Evolutionary conservation across 2,888 invertebrate species (phyloP).

Genomic region (Ferrisia virgata): DNA sequence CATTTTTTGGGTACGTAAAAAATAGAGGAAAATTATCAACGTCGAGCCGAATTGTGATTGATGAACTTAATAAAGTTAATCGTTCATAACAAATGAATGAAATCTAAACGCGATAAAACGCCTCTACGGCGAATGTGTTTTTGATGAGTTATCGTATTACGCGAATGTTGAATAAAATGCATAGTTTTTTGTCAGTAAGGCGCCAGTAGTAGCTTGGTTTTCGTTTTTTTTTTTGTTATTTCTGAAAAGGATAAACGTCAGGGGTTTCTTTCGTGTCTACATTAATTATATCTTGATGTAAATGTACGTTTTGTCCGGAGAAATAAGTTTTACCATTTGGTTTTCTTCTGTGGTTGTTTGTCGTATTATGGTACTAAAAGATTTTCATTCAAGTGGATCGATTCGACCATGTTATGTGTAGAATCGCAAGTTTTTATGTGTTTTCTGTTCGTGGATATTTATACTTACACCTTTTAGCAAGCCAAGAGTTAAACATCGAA

Average conservation of each 20-base stretch:
- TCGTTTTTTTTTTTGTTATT: no score
- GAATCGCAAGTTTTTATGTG: no score
- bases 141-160: conserved; percentile 3
- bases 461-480: no score
- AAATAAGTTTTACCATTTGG: no score
- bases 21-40: neutral
- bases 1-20: neutral
- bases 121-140: neutral
- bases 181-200: neutral
- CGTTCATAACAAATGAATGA: neutral
- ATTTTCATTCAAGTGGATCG: no score
- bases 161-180: neutral
- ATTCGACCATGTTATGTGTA: no score
- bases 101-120: neutral
- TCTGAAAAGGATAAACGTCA: neutral
- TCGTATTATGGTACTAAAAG: no score
- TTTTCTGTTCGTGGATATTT: no score
- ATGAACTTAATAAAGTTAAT: conserved; percentile 8
- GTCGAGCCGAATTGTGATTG: neutral
- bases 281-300: neutral
- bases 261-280: neutral
- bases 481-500: no score
- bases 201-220: neutral
- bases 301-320: neutral
- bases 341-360: no score